Evolutionary conservation across 2,113 vertebrate genomes (phyloP).

Genomic region (Barnardius zonarius): DNA sequence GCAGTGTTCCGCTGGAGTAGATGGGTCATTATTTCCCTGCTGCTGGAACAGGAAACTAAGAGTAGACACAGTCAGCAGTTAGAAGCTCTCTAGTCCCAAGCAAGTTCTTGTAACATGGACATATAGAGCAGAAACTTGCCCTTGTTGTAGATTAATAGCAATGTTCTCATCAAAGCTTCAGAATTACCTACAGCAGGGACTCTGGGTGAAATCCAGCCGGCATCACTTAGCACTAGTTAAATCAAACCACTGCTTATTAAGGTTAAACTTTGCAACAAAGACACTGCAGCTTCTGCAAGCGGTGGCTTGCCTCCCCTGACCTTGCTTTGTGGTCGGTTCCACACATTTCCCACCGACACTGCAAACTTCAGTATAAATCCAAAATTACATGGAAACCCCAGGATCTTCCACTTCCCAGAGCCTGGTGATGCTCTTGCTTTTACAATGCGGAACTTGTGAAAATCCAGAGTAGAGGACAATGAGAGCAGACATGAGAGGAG

Average conservation of each 20-base stretch:
- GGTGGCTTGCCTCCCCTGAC: neutral
- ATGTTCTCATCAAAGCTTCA: neutral
- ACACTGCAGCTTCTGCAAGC: neutral
- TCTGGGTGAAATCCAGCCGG: neutral
- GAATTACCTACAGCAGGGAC: neutral
- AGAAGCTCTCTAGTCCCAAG: constrained; percentile 9
- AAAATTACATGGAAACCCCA: rapidly evolving
- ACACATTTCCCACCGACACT: rapidly evolving
- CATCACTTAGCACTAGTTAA: neutral
- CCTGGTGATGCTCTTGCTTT: neutral
- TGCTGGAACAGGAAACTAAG: constrained; percentile 9
- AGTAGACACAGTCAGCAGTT: neutral
- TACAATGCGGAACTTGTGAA: neutral
- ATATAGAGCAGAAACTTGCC: neutral
- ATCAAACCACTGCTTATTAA: neutral
- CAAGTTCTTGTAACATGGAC: neutral
- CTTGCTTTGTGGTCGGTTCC: neutral
- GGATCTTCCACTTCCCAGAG: neutral
- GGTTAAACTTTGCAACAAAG: neutral
- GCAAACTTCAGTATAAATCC: neutral
- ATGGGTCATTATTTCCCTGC: constrained; percentile 15
- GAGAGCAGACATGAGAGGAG: neutral
- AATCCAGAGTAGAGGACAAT: neutral
- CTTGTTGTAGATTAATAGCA: neutral
- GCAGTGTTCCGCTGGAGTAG: neutral